phyloP scores from a whole-genome alignment of 2,888 invertebrate species.

The Harmothoe impar region DNA sequence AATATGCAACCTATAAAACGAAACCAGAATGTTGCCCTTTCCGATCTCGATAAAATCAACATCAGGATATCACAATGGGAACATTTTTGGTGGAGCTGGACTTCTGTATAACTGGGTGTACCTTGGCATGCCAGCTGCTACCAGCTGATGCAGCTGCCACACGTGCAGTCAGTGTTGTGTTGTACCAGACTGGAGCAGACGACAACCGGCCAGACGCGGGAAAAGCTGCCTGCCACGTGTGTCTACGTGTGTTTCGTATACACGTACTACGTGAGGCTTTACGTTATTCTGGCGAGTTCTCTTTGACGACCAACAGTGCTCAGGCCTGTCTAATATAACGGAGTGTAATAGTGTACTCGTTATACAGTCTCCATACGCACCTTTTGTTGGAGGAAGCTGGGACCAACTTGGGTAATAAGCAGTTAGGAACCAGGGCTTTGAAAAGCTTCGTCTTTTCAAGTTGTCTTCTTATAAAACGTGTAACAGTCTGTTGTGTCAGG shows the following conservation, averaged over 20 bases:
- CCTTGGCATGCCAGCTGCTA: not conserved
- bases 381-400: too few species aligned
- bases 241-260: not conserved
- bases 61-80: not conserved
- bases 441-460: too few species aligned
- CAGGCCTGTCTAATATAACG: too few species aligned
- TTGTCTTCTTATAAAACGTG: too few species aligned
- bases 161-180: not conserved
- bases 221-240: constrained; percentile 10
- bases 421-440: too few species aligned
- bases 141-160: not conserved
- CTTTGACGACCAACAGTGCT: too few species aligned
- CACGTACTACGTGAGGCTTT: not conserved
- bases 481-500: too few species aligned
- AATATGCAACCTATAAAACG: too few species aligned
- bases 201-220: not conserved
- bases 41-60: not conserved
- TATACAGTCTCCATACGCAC: too few species aligned
- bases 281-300: not conserved
- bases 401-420: too few species aligned
- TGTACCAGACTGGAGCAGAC: not conserved
- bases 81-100: not conserved
- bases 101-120: not conserved
- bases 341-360: too few species aligned
- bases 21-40: too few species aligned